phyloP scores from a whole-genome alignment of 2,797 vertebrate species.

The Triplophysa yarkandensis region DNA sequence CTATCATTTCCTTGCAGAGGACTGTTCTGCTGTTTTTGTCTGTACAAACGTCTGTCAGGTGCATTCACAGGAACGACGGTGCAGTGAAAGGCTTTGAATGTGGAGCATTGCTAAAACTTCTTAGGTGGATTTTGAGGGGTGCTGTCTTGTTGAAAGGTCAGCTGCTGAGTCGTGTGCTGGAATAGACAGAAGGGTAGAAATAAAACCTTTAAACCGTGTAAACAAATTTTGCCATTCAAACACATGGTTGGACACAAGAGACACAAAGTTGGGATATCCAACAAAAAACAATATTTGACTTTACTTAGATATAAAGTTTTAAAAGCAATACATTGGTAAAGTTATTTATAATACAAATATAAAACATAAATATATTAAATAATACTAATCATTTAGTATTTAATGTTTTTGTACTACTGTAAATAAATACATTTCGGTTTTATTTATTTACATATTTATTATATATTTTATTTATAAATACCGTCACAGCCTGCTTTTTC shows the following conservation, averaged over 20 bases:
- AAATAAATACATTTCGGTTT: too few species aligned
- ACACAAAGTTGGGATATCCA: too few species aligned
- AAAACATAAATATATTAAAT: too few species aligned
- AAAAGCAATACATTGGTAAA: too few species aligned
- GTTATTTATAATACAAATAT: too few species aligned
- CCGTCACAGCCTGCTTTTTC: not conserved
- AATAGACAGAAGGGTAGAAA: not conserved
- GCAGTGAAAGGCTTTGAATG: not conserved
- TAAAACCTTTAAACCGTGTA: not conserved
- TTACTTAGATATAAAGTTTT: too few species aligned
- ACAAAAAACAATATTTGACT: too few species aligned
- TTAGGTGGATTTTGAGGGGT: not conserved
- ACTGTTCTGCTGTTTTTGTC: not conserved
- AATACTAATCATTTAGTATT: too few species aligned
- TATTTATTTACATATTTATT: not conserved
- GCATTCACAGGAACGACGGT: not conserved
- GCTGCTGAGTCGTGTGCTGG: constrained; percentile 1
- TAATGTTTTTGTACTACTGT: too few species aligned
- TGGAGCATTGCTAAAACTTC: not conserved
- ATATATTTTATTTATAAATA: not conserved
- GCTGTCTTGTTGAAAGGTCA: not conserved
- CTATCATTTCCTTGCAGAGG: constrained; percentile 7
- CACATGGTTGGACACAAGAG: too few species aligned
- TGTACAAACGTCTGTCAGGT: not conserved
- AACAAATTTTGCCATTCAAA: too few species aligned